Percentiles rank a stretch among this genome's conserved stretches.
These are phyloP conservation scores for Xanthorhoe spadicearia DNA, from an alignment of 2,888 invertebrate species.

Conservation along the genomic window DNA sequence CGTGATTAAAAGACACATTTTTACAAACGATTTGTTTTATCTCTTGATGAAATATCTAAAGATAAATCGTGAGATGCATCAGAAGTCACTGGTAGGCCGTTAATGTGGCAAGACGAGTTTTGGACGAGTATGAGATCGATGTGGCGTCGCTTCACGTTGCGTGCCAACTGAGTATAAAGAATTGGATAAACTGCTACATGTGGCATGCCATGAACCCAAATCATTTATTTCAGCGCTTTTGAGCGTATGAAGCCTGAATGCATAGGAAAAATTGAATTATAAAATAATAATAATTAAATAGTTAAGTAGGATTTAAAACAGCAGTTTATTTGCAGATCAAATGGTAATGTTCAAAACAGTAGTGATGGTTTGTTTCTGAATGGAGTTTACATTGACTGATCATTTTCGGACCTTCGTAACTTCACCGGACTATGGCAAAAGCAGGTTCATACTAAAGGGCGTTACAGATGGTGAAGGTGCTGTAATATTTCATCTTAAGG, in stretches of 20 bases:
- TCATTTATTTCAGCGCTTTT: neutral
- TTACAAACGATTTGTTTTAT: neutral
- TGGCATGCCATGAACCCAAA: slow-evolving; percentile 33
- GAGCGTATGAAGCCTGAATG: neutral
- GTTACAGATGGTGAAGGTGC: no score
- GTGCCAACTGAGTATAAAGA: slow-evolving; percentile 44
- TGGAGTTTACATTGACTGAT: no score
- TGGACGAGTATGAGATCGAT: slow-evolving; percentile 52
- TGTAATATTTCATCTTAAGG: no score
- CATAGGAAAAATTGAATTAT: neutral
- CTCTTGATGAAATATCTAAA: neutral
- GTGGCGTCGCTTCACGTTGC: slow-evolving; percentile 65
- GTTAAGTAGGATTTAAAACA: neutral
- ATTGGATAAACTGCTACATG: slow-evolving; percentile 34
- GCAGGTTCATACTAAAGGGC: no score
- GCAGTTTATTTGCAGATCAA: no score
- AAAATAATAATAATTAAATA: neutral
- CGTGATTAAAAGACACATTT: neutral
- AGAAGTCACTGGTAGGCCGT: slow-evolving; percentile 38
- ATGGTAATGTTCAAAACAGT: no score
- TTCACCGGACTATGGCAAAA: no score
- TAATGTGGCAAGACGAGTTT: slow-evolving; percentile 68
- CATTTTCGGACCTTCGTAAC: no score
- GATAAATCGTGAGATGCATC: neutral
- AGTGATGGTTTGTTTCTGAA: no score